These are phyloP conservation scores for Clamator glandarius DNA, from an alignment of 2,797 vertebrate genomes.

Conservation along the genomic window DNA sequence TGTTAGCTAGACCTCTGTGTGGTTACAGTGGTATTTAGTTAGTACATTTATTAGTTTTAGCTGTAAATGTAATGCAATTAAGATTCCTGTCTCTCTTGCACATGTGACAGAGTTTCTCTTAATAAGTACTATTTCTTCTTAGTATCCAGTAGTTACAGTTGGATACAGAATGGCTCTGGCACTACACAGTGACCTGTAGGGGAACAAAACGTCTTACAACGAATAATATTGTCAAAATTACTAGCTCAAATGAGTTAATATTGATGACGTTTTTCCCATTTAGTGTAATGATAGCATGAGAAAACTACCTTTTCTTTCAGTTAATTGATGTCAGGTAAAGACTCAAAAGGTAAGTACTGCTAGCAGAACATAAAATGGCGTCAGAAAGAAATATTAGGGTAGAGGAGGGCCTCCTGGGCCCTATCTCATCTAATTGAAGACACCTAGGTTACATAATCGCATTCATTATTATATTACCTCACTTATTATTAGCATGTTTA, in stretches of 20 bases:
- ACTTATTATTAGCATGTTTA: neutral
- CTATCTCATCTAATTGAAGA: neutral
- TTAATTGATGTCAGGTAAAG: constrained; percentile 5
- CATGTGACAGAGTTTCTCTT: neutral
- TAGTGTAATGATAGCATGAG: neutral
- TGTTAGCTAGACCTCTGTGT: neutral
- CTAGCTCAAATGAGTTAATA: neutral
- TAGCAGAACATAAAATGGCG: neutral
- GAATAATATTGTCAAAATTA: neutral
- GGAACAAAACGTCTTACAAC: neutral
- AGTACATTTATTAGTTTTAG: neutral
- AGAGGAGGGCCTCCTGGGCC: neutral
- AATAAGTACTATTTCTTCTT: neutral
- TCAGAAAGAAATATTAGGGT: neutral
- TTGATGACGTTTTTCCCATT: neutral
- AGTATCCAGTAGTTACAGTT: neutral
- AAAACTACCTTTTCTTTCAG: neutral
- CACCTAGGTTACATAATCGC: neutral
- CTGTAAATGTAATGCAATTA: neutral
- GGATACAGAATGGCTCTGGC: neutral
- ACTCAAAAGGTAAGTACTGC: neutral
- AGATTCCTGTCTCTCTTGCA: neutral
- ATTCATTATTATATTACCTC: neutral
- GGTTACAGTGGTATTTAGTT: neutral
- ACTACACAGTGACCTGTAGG: neutral